phyloP scores from a whole-genome alignment of 2,797 vertebrate genomes.

The Poecilia velifera region DNA sequence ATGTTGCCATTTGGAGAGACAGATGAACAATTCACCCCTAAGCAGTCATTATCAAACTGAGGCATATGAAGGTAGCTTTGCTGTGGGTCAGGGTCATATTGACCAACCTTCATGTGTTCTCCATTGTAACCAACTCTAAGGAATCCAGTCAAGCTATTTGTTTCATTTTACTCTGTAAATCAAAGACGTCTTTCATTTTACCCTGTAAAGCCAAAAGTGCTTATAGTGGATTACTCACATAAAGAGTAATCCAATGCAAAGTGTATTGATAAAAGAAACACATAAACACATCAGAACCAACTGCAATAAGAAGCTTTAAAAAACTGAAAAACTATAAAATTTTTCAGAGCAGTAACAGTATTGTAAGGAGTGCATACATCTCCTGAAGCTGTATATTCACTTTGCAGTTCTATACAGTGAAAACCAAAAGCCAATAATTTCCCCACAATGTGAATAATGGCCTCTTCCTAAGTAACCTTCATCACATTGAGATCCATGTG shows the following conservation, averaged over 20 bases:
- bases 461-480: neutral
- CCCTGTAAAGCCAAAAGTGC: neutral
- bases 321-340: neutral
- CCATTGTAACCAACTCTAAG: neutral
- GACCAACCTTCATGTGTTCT: neutral
- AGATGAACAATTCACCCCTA: neutral
- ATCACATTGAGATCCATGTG: conserved; percentile 13
- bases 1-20: neutral
- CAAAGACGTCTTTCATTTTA: neutral
- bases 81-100: neutral
- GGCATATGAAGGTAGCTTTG: neutral
- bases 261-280: neutral
- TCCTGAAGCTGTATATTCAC: neutral
- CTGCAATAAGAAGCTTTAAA: neutral
- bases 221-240: neutral
- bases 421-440: conserved; percentile 18
- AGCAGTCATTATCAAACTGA: neutral
- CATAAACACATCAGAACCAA: neutral
- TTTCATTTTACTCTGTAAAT: neutral
- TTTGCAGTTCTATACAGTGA: conserved; percentile 5
- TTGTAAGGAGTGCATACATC: neutral
- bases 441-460: conserved; percentile 38
- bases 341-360: neutral
- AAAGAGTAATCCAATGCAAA: neutral
- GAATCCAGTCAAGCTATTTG: neutral